Evolutionary conservation across 2,888 invertebrate genomes (phyloP).

Genomic region (Pantelozetes paolii): DNA sequence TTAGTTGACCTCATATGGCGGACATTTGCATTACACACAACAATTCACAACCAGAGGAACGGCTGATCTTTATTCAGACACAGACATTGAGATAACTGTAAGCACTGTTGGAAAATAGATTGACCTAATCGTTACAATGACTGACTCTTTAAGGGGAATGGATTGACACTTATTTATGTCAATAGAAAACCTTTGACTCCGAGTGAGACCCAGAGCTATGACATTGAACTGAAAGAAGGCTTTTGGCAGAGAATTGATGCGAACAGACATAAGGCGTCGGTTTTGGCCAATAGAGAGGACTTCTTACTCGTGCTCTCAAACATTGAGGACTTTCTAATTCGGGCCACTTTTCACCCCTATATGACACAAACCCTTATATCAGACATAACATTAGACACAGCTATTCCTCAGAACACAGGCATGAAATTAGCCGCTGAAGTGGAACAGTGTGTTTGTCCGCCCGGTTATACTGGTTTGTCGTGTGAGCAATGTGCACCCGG

Average conservation of each 20-base stretch:
- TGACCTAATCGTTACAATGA: background rate
- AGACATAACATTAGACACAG: slow-evolving; percentile 80
- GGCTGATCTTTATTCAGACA: slow-evolving; percentile 61
- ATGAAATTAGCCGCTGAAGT: slow-evolving; percentile 55
- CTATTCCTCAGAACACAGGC: slow-evolving; percentile 62
- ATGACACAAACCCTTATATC: slow-evolving; percentile 66
- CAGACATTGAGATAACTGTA: slow-evolving; percentile 71
- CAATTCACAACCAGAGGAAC: slow-evolving; percentile 62
- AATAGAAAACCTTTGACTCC: slow-evolving; percentile 61
- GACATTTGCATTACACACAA: slow-evolving; percentile 69
- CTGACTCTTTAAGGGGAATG: slow-evolving; percentile 54
- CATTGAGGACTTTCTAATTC: slow-evolving; percentile 73
- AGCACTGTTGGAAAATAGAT: slow-evolving; percentile 30
- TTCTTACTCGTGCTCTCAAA: slow-evolving; percentile 78
- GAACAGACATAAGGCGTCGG: slow-evolving; percentile 42
- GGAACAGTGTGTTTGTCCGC: slow-evolving; percentile 57
- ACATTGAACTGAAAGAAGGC: slow-evolving; percentile 58
- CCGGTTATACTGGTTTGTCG: slow-evolving; percentile 57
- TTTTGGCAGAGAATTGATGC: slow-evolving; percentile 50
- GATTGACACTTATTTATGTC: slow-evolving; percentile 70
- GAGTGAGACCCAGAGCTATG: slow-evolving; percentile 50
- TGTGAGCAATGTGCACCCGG: slow-evolving; percentile 72
- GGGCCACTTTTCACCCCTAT: slow-evolving; percentile 68
- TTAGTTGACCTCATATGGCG: slow-evolving; percentile 79
- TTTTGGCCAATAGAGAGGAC: slow-evolving; percentile 66